These are phyloP conservation scores for Sclerodermus sp. DNA, from an alignment of 2,888 invertebrate genomes.

Conservation along the genomic window DNA sequence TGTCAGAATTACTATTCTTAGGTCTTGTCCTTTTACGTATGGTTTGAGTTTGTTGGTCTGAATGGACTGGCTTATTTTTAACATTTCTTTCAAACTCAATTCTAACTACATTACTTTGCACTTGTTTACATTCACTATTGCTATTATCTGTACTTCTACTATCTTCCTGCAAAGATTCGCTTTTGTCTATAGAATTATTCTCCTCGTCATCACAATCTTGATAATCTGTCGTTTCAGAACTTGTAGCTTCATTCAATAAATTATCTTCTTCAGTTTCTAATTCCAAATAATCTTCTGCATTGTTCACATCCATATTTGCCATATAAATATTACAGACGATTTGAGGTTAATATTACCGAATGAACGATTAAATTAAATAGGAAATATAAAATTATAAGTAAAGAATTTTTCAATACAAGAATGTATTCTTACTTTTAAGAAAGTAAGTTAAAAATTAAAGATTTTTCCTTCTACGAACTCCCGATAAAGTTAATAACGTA, in stretches of 20 bases:
- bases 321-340: too few relatives aligned
- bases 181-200: not conserved
- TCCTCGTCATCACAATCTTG: not conserved
- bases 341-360: too few relatives aligned
- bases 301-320: too few relatives aligned
- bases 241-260: slow-evolving; percentile 35
- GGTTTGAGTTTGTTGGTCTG: not conserved
- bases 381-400: too few relatives aligned
- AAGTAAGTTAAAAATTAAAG: too few relatives aligned
- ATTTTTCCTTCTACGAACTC: too few relatives aligned
- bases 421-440: too few relatives aligned
- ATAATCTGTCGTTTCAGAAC: slow-evolving; percentile 16
- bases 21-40: slow-evolving; percentile 42
- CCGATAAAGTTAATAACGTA: too few relatives aligned
- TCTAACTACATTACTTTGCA: not conserved
- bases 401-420: too few relatives aligned
- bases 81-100: slow-evolving; percentile 21
- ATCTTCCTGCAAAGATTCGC: not conserved
- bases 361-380: too few relatives aligned
- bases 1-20: slow-evolving; percentile 23
- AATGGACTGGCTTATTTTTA: slow-evolving; percentile 18
- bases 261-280: slow-evolving; percentile 32
- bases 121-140: not conserved
- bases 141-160: not conserved
- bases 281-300: too few relatives aligned